Conservation (phyloP, 2,888 invertebrate genomes). For the Temnothorax rugatulus region DNA sequence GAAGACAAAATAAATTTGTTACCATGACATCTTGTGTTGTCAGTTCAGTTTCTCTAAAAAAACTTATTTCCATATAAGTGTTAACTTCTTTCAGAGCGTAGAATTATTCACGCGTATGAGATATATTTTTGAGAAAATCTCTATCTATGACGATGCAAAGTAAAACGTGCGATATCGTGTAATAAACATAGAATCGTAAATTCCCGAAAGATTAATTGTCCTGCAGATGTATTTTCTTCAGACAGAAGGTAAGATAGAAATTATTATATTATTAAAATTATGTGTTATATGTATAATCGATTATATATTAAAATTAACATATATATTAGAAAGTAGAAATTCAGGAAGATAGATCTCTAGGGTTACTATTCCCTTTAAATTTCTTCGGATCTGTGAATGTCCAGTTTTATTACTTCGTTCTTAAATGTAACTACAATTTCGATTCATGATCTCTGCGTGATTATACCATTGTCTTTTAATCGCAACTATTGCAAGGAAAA, state of each 20-base stretch:
- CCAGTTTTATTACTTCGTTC: background rate
- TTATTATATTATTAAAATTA: background rate
- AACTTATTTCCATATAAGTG: too few relatives aligned
- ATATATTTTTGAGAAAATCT: background rate
- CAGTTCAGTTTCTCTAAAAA: too few relatives aligned
- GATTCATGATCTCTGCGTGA: background rate
- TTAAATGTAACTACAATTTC: background rate
- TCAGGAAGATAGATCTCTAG: background rate
- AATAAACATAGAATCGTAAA: background rate
- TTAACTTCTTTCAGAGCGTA: background rate
- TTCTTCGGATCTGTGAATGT: background rate
- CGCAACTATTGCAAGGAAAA: background rate
- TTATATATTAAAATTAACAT: background rate
- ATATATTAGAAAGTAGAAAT: background rate
- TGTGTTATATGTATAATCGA: background rate
- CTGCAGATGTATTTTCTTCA: background rate
- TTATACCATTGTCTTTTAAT: background rate
- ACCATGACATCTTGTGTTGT: too few relatives aligned
- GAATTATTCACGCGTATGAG: background rate
- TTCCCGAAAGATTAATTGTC: background rate
- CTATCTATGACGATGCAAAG: background rate
- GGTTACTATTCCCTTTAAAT: background rate
- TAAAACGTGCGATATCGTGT: background rate
- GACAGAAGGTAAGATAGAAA: background rate
- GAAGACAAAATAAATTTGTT: too few relatives aligned